Conservation (phyloP, 30 jellyfish, hydroid and myxozoan species). For the Mastigias papua region DNA sequence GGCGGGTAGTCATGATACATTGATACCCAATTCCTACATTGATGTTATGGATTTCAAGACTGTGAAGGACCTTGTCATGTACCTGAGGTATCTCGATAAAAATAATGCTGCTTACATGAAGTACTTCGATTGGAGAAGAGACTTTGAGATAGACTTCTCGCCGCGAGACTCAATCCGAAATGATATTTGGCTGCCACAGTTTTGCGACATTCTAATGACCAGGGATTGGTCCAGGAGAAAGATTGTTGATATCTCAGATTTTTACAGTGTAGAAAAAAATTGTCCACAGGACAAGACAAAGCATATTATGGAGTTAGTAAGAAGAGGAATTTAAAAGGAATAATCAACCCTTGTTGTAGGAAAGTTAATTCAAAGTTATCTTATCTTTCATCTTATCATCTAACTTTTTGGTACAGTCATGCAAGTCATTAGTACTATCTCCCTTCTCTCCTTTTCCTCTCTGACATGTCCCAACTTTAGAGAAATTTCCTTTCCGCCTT, state of each 20-base stretch:
- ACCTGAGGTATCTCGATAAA: constrained; percentile 37
- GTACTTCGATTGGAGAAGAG: constrained; percentile 68
- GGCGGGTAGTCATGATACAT: constrained; percentile 73
- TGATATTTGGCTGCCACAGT: constrained; percentile 73
- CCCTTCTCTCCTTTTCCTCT: too few relatives aligned
- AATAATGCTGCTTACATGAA: constrained; percentile 51
- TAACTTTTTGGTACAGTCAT: too few relatives aligned
- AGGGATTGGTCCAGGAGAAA: constrained; percentile 50
- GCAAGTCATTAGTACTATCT: too few relatives aligned
- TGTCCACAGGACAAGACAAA: constrained; percentile 36
- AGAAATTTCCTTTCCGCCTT: too few relatives aligned
- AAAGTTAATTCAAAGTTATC: too few relatives aligned
- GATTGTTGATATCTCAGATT: constrained; percentile 61
- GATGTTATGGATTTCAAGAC: constrained; percentile 62
- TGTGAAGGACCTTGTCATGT: constrained; percentile 48
- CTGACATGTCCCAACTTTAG: too few relatives aligned
- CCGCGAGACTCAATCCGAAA: constrained; percentile 66
- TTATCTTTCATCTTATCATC: too few relatives aligned
- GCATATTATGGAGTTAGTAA: background rate
- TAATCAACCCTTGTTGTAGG: too few relatives aligned
- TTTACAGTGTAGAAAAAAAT: constrained; percentile 70
- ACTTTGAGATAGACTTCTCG: constrained; percentile 33
- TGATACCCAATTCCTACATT: constrained; percentile 80
- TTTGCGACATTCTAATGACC: constrained; percentile 58
- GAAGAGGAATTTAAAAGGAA: background rate